These are phyloP conservation scores for Malurus leucopterus DNA, from an alignment of 2,797 vertebrate genomes.

Conservation along the genomic window DNA sequence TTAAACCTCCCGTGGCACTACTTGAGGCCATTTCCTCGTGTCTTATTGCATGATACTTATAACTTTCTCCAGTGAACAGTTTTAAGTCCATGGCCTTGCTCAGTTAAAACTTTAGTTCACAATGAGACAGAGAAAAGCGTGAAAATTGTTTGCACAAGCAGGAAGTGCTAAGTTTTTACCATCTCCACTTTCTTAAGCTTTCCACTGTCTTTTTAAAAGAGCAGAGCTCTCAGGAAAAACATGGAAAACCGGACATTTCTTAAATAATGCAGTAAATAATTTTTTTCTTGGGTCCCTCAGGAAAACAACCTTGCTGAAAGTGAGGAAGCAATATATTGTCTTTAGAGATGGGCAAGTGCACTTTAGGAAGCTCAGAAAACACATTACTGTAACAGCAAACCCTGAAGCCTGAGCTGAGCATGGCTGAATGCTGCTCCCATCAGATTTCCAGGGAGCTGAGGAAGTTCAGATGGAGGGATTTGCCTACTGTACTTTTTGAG, in stretches of 20 bases:
- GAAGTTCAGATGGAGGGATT: background rate
- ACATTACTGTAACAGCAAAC: background rate
- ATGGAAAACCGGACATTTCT: background rate
- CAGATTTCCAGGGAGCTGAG: background rate
- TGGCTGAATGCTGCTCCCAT: background rate
- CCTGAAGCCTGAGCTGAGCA: background rate
- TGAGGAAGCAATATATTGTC: background rate
- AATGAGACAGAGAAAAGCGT: background rate
- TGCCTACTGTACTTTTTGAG: background rate
- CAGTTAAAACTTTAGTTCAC: background rate
- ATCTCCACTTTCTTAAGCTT: background rate
- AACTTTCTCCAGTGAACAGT: background rate
- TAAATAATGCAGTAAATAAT: conserved; percentile 15
- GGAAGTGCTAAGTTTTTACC: background rate
- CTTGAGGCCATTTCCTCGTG: background rate
- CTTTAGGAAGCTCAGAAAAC: background rate
- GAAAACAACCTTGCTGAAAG: background rate
- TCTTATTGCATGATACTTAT: fast-evolving
- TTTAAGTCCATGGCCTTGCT: fast-evolving
- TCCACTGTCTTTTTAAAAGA: background rate
- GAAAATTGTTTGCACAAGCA: background rate
- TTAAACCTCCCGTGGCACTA: background rate
- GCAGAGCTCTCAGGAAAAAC: background rate
- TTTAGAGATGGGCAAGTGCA: background rate
- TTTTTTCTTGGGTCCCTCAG: background rate